Conservation (phyloP, 2,113 vertebrate species). For the Caracal caracal region DNA sequence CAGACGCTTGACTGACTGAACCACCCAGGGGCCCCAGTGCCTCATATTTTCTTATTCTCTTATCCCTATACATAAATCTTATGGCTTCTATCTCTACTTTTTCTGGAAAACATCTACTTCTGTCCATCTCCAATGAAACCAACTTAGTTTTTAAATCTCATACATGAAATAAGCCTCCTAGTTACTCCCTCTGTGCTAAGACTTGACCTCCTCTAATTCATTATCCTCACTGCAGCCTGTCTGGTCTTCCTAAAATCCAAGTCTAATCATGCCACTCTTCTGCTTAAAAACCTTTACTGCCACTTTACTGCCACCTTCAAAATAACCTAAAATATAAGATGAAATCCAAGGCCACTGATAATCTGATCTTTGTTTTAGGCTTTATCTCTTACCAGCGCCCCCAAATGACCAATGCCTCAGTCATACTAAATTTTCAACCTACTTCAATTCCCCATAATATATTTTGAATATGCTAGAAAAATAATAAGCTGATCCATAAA, state of each 20-base stretch:
- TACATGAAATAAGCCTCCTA: background rate
- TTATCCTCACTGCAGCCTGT: background rate
- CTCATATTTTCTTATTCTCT: background rate
- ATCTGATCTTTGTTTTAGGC: background rate
- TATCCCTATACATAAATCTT: background rate
- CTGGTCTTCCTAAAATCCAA: conserved; percentile 31
- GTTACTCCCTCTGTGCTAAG: background rate
- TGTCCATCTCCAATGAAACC: background rate
- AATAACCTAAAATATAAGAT: background rate
- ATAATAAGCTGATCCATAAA: background rate
- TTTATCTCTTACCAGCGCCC: background rate
- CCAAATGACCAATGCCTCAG: background rate
- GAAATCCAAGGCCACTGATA: background rate
- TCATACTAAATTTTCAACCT: background rate
- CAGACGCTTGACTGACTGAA: no score
- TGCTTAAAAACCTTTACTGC: background rate
- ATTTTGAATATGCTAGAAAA: conserved; percentile 1
- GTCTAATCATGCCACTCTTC: background rate
- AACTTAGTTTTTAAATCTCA: background rate
- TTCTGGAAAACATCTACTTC: background rate
- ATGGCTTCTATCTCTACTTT: background rate
- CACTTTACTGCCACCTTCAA: background rate
- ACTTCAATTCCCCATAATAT: background rate
- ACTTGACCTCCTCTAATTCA: background rate
- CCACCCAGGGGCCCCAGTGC: no score